Percentiles rank a stretch among this genome's conserved stretches.
phyloP scores from a whole-genome alignment of 1,140 invertebrate species.

The Drosophila biarmipes region DNA sequence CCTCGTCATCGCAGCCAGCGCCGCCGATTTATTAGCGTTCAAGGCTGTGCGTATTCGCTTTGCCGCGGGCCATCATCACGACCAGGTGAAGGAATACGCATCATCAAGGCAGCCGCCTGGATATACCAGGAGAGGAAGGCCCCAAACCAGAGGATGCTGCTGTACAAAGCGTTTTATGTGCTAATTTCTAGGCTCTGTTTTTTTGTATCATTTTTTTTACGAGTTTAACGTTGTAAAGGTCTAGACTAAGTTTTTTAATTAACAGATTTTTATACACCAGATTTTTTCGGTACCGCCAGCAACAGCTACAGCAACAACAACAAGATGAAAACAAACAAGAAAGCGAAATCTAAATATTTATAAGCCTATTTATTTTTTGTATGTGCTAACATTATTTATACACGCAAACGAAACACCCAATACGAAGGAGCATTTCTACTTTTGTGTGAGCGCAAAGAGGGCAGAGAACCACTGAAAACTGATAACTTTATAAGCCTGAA shows the following conservation, averaged over 20 bases:
- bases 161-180: slow-evolving; percentile 51
- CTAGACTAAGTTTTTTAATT: slow-evolving; percentile 70
- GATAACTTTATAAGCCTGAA: slow-evolving; percentile 71
- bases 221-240: slow-evolving; percentile 55
- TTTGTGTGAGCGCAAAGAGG: slow-evolving; percentile 10
- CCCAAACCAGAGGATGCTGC: slow-evolving; percentile 24
- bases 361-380: slow-evolving; percentile 80
- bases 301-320: slow-evolving; percentile 29
- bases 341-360: slow-evolving; percentile 72
- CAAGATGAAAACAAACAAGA: slow-evolving; percentile 28
- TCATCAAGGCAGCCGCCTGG: slow-evolving; percentile 35
- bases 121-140: neutral
- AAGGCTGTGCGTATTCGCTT: slow-evolving; percentile 74
- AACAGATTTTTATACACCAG: slow-evolving; percentile 77
- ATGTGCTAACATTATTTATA: slow-evolving; percentile 76
- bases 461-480: slow-evolving; percentile 58
- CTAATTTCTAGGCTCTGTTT: slow-evolving; percentile 60
- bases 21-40: slow-evolving; percentile 78
- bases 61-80: slow-evolving; percentile 69
- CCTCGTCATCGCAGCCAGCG: slow-evolving; percentile 49
- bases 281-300: slow-evolving; percentile 46
- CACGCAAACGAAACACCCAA: slow-evolving; percentile 52
- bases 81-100: slow-evolving; percentile 65
- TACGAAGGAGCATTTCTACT: slow-evolving; percentile 42
- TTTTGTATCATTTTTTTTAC: slow-evolving; percentile 50